phyloP scores from a whole-genome alignment of 2,888 invertebrate species.

The Busseola fusca region DNA sequence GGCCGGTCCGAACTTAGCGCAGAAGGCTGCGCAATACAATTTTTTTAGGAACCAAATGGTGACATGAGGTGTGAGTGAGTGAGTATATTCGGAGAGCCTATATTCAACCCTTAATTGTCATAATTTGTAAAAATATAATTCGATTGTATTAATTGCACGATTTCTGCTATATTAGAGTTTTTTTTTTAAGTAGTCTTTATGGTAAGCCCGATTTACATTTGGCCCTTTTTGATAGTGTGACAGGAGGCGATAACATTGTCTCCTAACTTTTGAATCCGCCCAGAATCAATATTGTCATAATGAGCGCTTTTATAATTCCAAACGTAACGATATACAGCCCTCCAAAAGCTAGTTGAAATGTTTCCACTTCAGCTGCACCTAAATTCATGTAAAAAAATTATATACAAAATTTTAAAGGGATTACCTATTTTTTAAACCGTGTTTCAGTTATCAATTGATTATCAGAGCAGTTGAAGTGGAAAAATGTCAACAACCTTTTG shows the following conservation, averaged over 20 bases:
- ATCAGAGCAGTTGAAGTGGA: too few relatives aligned
- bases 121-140: slow-evolving; percentile 8
- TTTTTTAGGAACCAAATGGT: not conserved
- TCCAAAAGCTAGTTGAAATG: not conserved
- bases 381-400: too few relatives aligned
- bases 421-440: too few relatives aligned
- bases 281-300: too few relatives aligned
- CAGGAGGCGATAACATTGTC: not conserved
- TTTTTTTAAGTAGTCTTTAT: not conserved
- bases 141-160: slow-evolving; percentile 16
- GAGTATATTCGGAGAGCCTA: not conserved
- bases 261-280: too few relatives aligned
- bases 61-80: not conserved
- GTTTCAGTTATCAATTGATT: too few relatives aligned
- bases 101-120: not conserved
- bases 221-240: not conserved
- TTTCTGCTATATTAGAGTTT: not conserved
- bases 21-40: not conserved
- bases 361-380: not conserved
- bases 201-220: slow-evolving; percentile 7
- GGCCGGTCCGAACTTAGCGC: not conserved
- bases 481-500: too few relatives aligned
- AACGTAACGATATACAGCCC: not conserved
- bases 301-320: not conserved
- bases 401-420: too few relatives aligned